Conservation (phyloP, 2,113 vertebrate genomes). For the Tupaia tana region DNA sequence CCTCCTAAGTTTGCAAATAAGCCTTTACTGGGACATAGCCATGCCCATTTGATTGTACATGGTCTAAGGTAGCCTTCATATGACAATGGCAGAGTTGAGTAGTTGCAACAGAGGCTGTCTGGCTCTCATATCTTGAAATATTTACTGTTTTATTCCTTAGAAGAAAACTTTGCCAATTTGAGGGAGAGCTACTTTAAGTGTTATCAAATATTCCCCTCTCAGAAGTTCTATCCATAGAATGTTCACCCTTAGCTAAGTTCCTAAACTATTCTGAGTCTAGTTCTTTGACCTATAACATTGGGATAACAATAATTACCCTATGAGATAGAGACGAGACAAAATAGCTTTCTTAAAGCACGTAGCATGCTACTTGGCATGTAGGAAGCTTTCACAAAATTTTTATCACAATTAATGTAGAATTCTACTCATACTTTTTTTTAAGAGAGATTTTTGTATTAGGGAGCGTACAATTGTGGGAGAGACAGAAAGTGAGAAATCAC, state of each 20-base stretch:
- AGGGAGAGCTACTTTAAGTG: not conserved
- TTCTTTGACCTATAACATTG: not conserved
- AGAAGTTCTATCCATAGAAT: not conserved
- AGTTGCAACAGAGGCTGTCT: not conserved
- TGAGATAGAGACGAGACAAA: not conserved
- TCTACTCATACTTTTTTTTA: not conserved
- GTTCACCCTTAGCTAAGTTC: not conserved
- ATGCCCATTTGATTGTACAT: not conserved
- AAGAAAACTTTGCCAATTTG: not conserved
- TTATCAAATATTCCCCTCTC: not conserved
- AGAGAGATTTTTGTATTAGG: not conserved
- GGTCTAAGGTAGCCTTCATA: not conserved
- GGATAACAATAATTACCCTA: not conserved
- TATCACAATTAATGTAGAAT: not conserved
- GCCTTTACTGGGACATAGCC: not conserved
- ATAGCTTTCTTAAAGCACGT: not conserved
- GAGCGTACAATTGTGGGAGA: no score
- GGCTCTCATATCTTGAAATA: slow-evolving; percentile 11
- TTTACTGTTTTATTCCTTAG: not conserved
- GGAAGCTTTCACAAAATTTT: not conserved
- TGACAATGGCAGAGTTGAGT: not conserved
- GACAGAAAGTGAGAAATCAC: no score
- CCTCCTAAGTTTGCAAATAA: slow-evolving; percentile 30
- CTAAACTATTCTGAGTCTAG: not conserved
- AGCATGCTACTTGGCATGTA: not conserved